These are phyloP conservation scores for Pristionchus japonicus DNA, from an alignment of 2,888 invertebrate species.

Conservation along the genomic window DNA sequence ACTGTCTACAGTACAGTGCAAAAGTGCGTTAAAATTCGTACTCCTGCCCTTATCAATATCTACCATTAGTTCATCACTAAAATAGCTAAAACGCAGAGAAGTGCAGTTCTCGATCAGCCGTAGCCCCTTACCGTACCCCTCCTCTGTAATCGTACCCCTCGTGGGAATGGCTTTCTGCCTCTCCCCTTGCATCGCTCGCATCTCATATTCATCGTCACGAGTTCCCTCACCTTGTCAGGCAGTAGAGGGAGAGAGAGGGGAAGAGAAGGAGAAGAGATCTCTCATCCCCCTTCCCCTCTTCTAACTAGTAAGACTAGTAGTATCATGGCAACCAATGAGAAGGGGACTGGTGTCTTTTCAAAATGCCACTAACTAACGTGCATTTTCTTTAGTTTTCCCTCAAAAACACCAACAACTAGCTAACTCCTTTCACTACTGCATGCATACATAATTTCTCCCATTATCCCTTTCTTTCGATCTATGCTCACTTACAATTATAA, in stretches of 20 bases:
- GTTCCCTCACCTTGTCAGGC: slow-evolving; percentile 13
- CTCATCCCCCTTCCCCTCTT: background rate
- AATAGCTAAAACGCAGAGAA: background rate
- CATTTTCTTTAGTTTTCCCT: background rate
- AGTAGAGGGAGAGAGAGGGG: slow-evolving; percentile 10
- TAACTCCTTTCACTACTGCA: background rate
- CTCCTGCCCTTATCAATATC: background rate
- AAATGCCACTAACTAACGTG: background rate
- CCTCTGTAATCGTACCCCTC: background rate
- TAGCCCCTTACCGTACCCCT: background rate
- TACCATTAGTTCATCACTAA: background rate
- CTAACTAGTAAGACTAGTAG: slow-evolving; percentile 6
- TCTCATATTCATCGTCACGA: slow-evolving; percentile 24
- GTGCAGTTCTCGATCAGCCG: background rate
- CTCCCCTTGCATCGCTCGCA: background rate
- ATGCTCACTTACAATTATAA: background rate
- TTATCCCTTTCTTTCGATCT: background rate
- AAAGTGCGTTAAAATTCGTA: no score
- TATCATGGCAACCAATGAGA: slow-evolving; percentile 2
- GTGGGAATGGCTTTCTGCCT: background rate
- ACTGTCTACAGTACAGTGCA: no score
- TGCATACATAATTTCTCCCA: background rate
- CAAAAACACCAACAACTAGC: background rate
- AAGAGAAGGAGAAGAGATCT: background rate
- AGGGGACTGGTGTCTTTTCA: background rate